Evolutionary conservation across 2,888 invertebrate genomes (phyloP).

Genomic region (Lycaena phlaeas): DNA sequence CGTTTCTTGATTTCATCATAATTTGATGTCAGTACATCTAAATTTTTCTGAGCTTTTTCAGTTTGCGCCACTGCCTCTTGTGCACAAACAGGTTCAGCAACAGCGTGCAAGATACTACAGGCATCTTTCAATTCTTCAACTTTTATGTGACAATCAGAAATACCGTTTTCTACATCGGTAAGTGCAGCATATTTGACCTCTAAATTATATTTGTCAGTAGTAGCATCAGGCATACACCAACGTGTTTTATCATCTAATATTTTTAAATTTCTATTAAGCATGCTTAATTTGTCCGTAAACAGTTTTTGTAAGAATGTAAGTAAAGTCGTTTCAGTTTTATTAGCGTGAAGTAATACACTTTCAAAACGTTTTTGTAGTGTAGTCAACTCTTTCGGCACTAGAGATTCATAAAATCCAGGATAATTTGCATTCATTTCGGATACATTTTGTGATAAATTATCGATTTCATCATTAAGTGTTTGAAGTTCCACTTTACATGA

Average conservation of each 20-base stretch:
- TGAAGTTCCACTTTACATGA: conserved; percentile 80
- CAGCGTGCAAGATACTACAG: conserved; percentile 78
- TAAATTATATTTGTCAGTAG: conserved; percentile 92
- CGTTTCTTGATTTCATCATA: conserved; percentile 78
- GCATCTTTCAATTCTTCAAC: conserved; percentile 80
- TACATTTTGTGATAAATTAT: conserved; percentile 78
- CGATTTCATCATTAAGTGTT: conserved; percentile 77
- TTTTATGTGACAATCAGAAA: conserved; percentile 79
- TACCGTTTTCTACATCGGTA: conserved; percentile 80
- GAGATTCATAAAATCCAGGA: conserved; percentile 84
- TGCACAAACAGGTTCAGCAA: conserved; percentile 81
- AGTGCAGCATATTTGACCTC: conserved; percentile 91
- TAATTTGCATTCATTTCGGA: conserved; percentile 81
- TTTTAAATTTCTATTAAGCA: conserved; percentile 84
- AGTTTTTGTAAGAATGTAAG: conserved; percentile 88
- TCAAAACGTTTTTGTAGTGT: conserved; percentile 89
- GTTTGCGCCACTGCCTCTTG: conserved; percentile 79
- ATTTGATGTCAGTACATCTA: conserved; percentile 79
- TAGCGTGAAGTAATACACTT: conserved; percentile 82
- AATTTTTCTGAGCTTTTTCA: conserved; percentile 78
- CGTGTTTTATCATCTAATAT: conserved; percentile 89
- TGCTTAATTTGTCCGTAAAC: conserved; percentile 87
- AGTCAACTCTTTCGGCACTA: conserved; percentile 85
- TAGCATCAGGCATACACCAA: conserved; percentile 92
- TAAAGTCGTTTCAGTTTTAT: conserved; percentile 86